Conservation (phyloP, 1,140 invertebrate genomes). For the Sycobia sp. region DNA sequence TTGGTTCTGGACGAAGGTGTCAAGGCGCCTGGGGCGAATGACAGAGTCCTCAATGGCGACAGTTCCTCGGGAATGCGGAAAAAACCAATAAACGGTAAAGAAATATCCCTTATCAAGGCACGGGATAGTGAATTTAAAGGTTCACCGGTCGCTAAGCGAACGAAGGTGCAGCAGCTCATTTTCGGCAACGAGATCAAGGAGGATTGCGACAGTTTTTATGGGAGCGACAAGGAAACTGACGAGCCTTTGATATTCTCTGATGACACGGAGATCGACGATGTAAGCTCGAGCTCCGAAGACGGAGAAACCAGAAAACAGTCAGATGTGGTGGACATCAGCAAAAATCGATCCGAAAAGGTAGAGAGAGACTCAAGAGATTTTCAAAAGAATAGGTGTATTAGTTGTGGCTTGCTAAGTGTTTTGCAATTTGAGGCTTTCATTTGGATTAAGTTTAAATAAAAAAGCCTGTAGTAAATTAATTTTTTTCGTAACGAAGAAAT, state of each 20-base stretch:
- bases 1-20: slow-evolving; percentile 48
- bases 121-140: neutral
- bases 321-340: slow-evolving; percentile 30
- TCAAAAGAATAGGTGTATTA: too few species aligned
- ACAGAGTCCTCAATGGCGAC: neutral
- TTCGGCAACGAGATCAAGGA: slow-evolving; percentile 46
- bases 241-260: slow-evolving; percentile 76
- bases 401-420: too few species aligned
- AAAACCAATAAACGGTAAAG: slow-evolving; percentile 34
- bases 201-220: slow-evolving; percentile 68
- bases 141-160: slow-evolving; percentile 1
- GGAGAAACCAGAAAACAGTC: slow-evolving; percentile 47
- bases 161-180: slow-evolving; percentile 3
- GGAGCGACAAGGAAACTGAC: slow-evolving; percentile 69
- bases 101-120: slow-evolving; percentile 37
- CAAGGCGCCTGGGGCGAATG: neutral
- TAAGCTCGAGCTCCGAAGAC: slow-evolving; percentile 55
- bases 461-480: too few species aligned
- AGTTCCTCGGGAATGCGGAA: slow-evolving; percentile 22
- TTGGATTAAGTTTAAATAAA: too few species aligned
- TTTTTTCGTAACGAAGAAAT: too few species aligned
- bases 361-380: too few species aligned
- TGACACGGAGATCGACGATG: slow-evolving; percentile 62
- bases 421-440: too few species aligned
- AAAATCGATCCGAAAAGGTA: slow-evolving; percentile 57